These are phyloP conservation scores for Numenius arquata DNA, from an alignment of 2,113 vertebrate genomes.

Conservation along the genomic window DNA sequence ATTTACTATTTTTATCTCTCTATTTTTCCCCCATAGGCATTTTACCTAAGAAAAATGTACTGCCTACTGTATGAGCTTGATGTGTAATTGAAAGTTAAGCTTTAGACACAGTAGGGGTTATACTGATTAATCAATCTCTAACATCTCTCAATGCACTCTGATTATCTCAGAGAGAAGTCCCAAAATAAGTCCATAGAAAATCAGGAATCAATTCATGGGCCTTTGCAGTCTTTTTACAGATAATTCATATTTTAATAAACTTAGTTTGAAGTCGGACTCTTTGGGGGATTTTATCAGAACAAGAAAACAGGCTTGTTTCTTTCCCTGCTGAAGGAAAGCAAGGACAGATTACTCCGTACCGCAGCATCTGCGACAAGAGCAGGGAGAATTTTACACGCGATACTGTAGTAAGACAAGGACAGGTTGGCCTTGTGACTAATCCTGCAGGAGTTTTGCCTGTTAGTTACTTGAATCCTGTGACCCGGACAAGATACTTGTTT, in stretches of 20 bases:
- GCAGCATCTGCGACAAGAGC: neutral
- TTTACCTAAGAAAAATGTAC: constrained; percentile 6
- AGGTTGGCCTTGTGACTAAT: neutral
- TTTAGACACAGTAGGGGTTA: constrained; percentile 3
- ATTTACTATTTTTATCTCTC: neutral
- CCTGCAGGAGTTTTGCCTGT: neutral
- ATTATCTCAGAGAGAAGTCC: constrained; percentile 44
- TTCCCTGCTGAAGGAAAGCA: neutral
- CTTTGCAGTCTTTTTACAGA: neutral
- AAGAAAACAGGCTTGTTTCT: neutral
- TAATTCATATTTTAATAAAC: constrained; percentile 29
- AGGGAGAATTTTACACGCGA: neutral
- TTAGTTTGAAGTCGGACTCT: neutral
- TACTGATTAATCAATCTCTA: constrained; percentile 44
- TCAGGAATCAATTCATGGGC: constrained; percentile 29
- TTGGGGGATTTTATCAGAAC: neutral
- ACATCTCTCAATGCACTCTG: constrained; percentile 5
- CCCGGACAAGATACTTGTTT: neutral
- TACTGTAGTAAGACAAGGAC: neutral
- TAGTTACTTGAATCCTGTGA: neutral
- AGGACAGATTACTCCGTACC: neutral
- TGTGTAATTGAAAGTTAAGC: constrained; percentile 33
- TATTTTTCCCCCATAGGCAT: neutral
- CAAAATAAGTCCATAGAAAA: constrained; percentile 46
- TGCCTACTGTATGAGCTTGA: neutral